Base-by-base conservation (phyloP, 2,113 vertebrate genomes). In the Cygnus buccinator region DNA sequence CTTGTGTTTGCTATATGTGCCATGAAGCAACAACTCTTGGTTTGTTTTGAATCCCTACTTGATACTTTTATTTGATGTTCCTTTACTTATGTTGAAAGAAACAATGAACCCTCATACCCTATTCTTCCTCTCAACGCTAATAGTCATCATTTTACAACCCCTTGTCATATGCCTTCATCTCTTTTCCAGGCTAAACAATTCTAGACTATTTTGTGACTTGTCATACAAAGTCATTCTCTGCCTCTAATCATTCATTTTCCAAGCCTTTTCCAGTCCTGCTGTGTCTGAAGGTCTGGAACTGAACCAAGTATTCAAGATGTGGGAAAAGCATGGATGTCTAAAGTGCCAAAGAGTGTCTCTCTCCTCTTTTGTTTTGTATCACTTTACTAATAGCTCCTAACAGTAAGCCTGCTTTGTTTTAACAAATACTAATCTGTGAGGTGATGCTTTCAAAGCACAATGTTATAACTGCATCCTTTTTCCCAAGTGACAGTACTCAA, bases 281-380 rank as follows among this genome's bases (percentile, higher is more conserved):
- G 77, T 67, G 57, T 92, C 86, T 92, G 89, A 95, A 94, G 84
- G 57, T 83, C 13, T 95, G 95, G 89, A 96, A 87, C 62, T 37
- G 80, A 95, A 94, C 61, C 77, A 95, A 89, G 62, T 67, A 75
- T 84, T 94, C 86, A 91, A 93, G 84, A 87, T 82, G 89, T 68
- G 66, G 84, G 87, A 70, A 94, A 95, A 94, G 80, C 70, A 29
- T 35, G 84, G 70, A 75, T 82, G 80, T 91, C 73, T 96, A 74
- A 94, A 89, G 87, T 72, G 70, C 83, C 85, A 74, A 89, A 95
- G 85, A 91, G 66, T 33, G 55, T 65, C 72, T 91, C 72, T 65
- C 72, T 91, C 72, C 67, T 92, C 90, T 87, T 94, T 96, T 94
- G 92, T 90, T 94, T 96, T 90, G 67, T 62, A 70, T 88, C 88